Base-by-base conservation (phyloP, 2,888 invertebrate genomes). In the Nomada ruficornis region DNA sequence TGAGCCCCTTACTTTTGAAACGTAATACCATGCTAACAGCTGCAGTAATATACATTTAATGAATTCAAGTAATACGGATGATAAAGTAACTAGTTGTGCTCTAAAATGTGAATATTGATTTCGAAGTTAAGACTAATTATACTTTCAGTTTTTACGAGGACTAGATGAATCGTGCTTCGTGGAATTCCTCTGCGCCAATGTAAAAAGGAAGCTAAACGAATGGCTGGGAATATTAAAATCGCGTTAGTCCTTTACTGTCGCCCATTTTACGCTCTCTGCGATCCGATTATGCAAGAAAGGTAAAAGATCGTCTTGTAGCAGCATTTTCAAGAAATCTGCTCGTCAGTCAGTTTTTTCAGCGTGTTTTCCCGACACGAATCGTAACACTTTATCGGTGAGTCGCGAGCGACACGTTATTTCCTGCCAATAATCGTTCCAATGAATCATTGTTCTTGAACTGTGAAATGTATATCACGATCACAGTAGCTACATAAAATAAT, bases 321-420 rank as follows among this genome's bases (percentile, higher is more conserved):
- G 47, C 47, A 15, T 36, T n/a, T 20, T n/a, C 9, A 47, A 55
- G 18, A 42, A 23, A 57, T n/a, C 18, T 11, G 13, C 11, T 10
- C 9, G 13, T 20, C 54, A 4, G 29, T 44, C 23, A 11, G 0
- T 15, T 55, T 50, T 29, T 50, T 52, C 20, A 11, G 15, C 23
- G 50, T 13, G 54, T 60, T 72, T 20, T 57, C 42, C 60, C 54
- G n/a, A 77, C 60, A 74, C 62, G 65, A 57, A 59, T 70, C 64
- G 52, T 71, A n/a, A 65, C 74, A 26, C 36, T 72, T 84, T 87
- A 85, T 87, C 85, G 60, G 54, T 57, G 74, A 82, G 77, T 76
- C 42, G 50, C 42, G 72, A 10, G 29, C 20, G 47, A 15, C 70
- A 29, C 71, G 74, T 80, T 82, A 87, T 80, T 87, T 85, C 80